Evolutionary conservation across 2,113 vertebrate species (phyloP).

Genomic region (Neomonachus schauinslandi): DNA sequence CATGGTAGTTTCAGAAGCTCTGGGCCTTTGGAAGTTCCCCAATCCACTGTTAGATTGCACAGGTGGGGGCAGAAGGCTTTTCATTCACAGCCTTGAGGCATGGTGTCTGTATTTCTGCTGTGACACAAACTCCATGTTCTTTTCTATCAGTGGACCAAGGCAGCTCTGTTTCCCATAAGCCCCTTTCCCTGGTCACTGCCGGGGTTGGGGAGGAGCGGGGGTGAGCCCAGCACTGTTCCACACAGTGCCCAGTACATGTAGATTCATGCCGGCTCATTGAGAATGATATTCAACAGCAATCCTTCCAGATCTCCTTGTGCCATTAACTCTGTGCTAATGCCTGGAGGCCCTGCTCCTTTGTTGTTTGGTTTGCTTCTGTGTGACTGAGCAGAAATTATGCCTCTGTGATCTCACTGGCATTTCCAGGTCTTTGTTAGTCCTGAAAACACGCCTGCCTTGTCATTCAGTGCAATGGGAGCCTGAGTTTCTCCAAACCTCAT

Average conservation of each 20-base stretch:
- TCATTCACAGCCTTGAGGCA: not conserved
- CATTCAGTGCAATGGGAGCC: not conserved
- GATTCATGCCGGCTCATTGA: not conserved
- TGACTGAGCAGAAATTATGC: conserved; percentile 52
- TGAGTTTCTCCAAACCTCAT: not conserved
- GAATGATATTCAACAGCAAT: not conserved
- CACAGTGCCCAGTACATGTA: not conserved
- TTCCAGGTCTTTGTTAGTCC: conserved; percentile 12
- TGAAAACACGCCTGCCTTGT: not conserved
- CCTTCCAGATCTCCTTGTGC: not conserved
- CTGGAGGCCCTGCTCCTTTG: not conserved
- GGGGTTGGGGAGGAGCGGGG: not conserved
- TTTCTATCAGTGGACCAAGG: not conserved
- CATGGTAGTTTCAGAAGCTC: not conserved
- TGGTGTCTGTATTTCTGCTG: not conserved
- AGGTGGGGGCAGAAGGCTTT: not conserved
- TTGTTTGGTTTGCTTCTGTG: conserved; percentile 8
- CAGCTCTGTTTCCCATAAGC: not conserved
- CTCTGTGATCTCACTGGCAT: conserved; percentile 8
- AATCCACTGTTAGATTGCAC: not conserved
- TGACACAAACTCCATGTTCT: not conserved
- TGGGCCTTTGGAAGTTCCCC: not conserved
- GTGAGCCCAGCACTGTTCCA: not conserved
- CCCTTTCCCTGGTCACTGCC: not conserved
- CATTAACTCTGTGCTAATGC: conserved; percentile 12